A percentile compares a stretch with the other conserved stretches of the same genome.
These are phyloP conservation scores for Sphaerodactylus townsendi DNA, from an alignment of 2,113 vertebrate species.

Conservation along the genomic window DNA sequence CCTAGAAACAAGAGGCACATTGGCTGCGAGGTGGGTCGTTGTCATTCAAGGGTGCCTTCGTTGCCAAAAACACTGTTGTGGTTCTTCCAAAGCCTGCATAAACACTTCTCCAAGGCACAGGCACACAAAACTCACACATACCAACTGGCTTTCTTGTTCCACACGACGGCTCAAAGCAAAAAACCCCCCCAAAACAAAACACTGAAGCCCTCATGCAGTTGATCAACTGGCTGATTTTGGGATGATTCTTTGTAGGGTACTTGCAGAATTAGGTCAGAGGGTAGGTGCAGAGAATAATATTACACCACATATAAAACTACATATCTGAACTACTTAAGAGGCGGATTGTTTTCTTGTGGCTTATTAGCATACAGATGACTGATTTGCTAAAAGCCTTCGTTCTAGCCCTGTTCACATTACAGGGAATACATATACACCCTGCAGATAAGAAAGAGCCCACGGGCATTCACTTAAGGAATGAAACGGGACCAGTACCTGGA, in stretches of 20 bases:
- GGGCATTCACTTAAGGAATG: too few species aligned
- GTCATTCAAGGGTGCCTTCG: not conserved
- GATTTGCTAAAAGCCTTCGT: too few species aligned
- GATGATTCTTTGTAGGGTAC: not conserved
- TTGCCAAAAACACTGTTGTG: not conserved
- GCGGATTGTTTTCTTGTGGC: too few species aligned
- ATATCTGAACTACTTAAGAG: not conserved
- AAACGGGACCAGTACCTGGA: too few species aligned
- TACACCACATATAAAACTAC: not conserved
- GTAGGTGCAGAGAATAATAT: not conserved
- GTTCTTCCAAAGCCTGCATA: not conserved
- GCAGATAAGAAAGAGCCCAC: too few species aligned
- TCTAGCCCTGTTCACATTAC: too few species aligned
- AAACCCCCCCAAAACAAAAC: too few species aligned
- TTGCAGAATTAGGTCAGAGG: not conserved
- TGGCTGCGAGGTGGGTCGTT: not conserved
- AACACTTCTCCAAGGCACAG: not conserved
- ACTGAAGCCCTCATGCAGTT: not conserved
- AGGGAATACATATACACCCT: too few species aligned
- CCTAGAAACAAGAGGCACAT: conserved; percentile 69
- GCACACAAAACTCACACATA: not conserved
- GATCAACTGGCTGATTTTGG: too few species aligned
- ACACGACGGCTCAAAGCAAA: not conserved
- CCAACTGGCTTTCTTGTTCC: not conserved
- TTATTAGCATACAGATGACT: too few species aligned